Percentiles rank a stretch among this genome's conserved stretches.
phyloP scores from a whole-genome alignment of 2,888 invertebrate genomes.

The Watsonalla cultraria region DNA sequence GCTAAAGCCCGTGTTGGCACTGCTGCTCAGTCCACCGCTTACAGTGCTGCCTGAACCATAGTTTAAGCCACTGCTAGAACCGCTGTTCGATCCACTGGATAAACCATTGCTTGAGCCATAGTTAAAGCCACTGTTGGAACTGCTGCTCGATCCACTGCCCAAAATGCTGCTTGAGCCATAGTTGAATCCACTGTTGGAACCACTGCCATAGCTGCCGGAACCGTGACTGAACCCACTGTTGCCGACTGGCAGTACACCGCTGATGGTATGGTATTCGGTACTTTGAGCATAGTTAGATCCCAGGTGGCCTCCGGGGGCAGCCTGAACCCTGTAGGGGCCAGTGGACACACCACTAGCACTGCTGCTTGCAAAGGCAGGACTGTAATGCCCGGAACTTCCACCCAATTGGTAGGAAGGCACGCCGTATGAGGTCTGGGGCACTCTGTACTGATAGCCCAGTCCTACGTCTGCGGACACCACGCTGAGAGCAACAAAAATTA shows the following conservation, averaged over 20 bases:
- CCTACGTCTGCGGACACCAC: slow-evolving; percentile 53
- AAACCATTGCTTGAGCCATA: neutral
- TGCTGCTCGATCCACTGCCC: slow-evolving; percentile 1
- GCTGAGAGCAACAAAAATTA: slow-evolving; percentile 42
- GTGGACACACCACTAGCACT: slow-evolving; percentile 10
- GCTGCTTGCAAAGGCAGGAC: slow-evolving; percentile 17
- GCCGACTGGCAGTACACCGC: slow-evolving; percentile 2
- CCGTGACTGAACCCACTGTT: neutral
- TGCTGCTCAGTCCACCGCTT: no score
- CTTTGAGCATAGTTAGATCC: slow-evolving; percentile 17
- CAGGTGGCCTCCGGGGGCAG: slow-evolving; percentile 9
- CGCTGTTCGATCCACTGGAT: neutral
- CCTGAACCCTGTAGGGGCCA: slow-evolving; percentile 19
- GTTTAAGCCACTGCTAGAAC: no score
- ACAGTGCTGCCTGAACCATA: no score
- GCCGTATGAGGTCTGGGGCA: slow-evolving; percentile 62
- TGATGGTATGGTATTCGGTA: neutral
- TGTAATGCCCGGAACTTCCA: slow-evolving; percentile 28
- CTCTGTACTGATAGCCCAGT: slow-evolving; percentile 61
- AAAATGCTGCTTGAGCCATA: slow-evolving; percentile 4
- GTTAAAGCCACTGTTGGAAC: no score
- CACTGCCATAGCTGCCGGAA: neutral
- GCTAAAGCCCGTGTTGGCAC: no score
- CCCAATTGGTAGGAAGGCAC: slow-evolving; percentile 47
- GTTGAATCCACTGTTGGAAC: slow-evolving; percentile 4